These are phyloP conservation scores for Tinamus guttatus DNA, from an alignment of 2,113 vertebrate species.

Conservation along the genomic window DNA sequence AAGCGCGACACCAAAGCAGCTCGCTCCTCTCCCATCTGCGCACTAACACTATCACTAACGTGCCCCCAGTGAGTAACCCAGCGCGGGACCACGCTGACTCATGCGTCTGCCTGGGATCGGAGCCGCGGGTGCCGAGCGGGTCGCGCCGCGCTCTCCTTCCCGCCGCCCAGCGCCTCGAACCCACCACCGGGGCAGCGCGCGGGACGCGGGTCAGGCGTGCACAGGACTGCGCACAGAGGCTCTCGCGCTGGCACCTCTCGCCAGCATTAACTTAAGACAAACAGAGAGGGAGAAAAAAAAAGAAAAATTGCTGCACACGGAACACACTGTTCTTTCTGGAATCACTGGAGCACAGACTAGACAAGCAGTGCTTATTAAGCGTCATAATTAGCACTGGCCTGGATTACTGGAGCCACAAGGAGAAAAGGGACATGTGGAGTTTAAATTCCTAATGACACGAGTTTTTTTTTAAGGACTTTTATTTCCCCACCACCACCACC, in stretches of 20 bases:
- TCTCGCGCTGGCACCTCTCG: background rate
- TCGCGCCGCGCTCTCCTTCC: accelerated
- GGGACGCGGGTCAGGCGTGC: background rate
- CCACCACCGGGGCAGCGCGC: accelerated
- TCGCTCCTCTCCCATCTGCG: background rate
- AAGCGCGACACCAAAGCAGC: background rate
- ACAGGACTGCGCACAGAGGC: background rate
- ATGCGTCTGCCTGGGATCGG: background rate
- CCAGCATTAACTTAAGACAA: background rate
- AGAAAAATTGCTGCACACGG: background rate
- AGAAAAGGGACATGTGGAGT: background rate
- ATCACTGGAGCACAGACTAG: background rate
- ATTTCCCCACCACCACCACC: too few relatives aligned
- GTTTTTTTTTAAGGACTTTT: background rate
- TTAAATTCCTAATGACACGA: too few relatives aligned
- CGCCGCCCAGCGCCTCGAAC: accelerated
- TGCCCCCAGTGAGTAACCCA: background rate
- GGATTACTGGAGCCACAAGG: background rate
- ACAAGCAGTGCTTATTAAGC: background rate
- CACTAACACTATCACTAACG: background rate
- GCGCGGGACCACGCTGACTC: background rate
- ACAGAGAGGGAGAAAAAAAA: too few relatives aligned
- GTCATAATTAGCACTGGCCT: background rate
- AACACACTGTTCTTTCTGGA: background rate
- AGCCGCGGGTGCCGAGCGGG: accelerated